A percentile compares a stretch with the other conserved stretches of the same genome.
These are phyloP conservation scores for Vespertilio murinus DNA, from an alignment of 2,797 vertebrate genomes.

Conservation along the genomic window DNA sequence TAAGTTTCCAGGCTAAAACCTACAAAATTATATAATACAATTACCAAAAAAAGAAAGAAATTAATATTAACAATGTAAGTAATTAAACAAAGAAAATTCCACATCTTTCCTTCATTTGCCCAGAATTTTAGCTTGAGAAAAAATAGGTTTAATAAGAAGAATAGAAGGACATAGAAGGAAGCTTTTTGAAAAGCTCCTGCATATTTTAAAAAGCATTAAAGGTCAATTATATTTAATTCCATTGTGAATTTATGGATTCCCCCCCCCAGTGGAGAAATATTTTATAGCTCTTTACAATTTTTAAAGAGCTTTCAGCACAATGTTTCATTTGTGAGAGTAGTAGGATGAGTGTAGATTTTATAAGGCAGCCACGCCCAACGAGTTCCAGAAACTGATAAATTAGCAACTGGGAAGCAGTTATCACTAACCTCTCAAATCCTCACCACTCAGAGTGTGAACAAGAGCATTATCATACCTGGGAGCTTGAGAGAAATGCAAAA, in stretches of 20 bases:
- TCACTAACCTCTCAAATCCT: not conserved
- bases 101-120: slow-evolving; percentile 39
- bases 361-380: not conserved
- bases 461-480: not conserved
- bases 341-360: not conserved
- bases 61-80: slow-evolving; percentile 45
- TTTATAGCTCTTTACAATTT: slow-evolving; percentile 29
- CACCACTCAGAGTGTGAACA: not conserved
- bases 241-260: slow-evolving; percentile 35
- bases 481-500: not conserved
- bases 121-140: slow-evolving; percentile 38
- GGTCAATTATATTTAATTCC: slow-evolving; percentile 38
- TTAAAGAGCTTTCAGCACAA: not conserved
- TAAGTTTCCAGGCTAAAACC: not conserved
- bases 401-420: not conserved
- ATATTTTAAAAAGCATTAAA: not conserved
- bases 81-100: slow-evolving; percentile 46
- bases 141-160: slow-evolving; percentile 28
- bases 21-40: not conserved
- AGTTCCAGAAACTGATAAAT: slow-evolving; percentile 37
- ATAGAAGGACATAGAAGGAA: not conserved
- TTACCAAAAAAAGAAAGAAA: not conserved
- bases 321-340: not conserved
- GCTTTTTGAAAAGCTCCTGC: slow-evolving; percentile 5
- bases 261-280: slow-evolving; percentile 6